Evolutionary conservation across 2,113 vertebrate species (phyloP), one percentile per base, ranked within the genome.

Genomic region (Syrmaticus mikado): DNA sequence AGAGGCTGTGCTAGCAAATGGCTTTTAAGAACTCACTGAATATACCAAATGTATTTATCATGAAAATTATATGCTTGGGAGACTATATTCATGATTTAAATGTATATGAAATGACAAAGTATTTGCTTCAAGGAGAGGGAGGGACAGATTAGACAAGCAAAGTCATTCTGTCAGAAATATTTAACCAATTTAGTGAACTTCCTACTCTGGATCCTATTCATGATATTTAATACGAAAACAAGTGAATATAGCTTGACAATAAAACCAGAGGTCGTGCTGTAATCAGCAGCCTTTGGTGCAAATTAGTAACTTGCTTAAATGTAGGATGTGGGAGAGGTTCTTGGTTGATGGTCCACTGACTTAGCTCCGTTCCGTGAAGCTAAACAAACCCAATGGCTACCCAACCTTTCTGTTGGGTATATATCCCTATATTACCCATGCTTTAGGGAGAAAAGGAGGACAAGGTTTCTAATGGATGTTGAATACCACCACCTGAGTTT

Each of bases 111-210:
- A 57, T 8, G n/a, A 78, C 38, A 68, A 78, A 77, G 85, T 71
- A 90, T 61, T 95, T 94, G 52, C 57, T 89, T 91, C 64, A 64
- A 86, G 66, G 28, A 85, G 43, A 74, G 11, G 34, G 38, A 90
- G 34, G 45, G 32, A 60, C 72, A 64, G 62, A 89, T 61, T 83
- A 92, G 83, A 95, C 95, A 93, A 95, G 71, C 46, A 94, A 97
- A 92, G 38, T 87, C 34, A 78, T 86, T 60, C 68, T 50, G 32
- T 34, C 60, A 89, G 61, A 94, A 95, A 80, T 82, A 89, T 80
- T 97, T 64, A 60, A 94, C 88, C 80, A 52, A 91, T 96, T 91
- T 95, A 85, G 36, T 87, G 67, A 94, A 89, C 72, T 91, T 97
- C 70, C 93, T 91, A 78, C 40, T 87, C 70, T 90, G 93, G 94